A percentile compares a stretch with the other conserved stretches of the same genome.
Conservation (phyloP, 2,113 vertebrate genomes). For the Tragelaphus imberbis region DNA sequence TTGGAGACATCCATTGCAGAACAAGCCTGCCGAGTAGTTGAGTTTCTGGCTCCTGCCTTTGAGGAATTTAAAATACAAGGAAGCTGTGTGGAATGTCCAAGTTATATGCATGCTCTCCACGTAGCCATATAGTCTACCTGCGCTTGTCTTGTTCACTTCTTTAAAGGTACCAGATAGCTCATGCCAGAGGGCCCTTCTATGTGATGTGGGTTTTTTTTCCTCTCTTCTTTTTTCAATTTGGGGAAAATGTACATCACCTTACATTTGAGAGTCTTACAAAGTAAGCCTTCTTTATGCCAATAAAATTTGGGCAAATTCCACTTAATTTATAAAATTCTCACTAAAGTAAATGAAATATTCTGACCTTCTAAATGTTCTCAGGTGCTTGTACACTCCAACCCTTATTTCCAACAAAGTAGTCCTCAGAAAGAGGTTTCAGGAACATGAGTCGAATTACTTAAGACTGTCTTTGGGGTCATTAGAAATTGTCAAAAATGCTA, state of each 20-base stretch:
- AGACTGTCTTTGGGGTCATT: no score
- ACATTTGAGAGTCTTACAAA: neutral
- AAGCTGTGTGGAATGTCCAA: rapidly evolving
- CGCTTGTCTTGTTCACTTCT: neutral
- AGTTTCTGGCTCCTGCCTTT: no score
- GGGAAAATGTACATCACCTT: neutral
- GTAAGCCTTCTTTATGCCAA: neutral
- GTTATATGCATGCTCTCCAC: neutral
- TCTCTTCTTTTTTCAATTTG: neutral
- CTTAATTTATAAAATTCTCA: neutral
- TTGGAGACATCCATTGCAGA: no score
- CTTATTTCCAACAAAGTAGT: no score
- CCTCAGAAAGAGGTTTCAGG: no score
- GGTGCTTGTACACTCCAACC: neutral
- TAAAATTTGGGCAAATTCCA: neutral
- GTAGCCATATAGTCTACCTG: neutral
- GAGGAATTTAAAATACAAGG: no score
- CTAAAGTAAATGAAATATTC: neutral
- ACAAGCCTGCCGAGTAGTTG: no score
- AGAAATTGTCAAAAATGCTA: no score
- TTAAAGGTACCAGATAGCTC: neutral
- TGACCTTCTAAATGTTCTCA: neutral
- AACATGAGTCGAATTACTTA: no score
- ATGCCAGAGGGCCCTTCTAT: neutral
- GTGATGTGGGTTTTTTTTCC: neutral